phyloP scores from a whole-genome alignment of 2,113 vertebrate species.

The Vicugna pacos region DNA sequence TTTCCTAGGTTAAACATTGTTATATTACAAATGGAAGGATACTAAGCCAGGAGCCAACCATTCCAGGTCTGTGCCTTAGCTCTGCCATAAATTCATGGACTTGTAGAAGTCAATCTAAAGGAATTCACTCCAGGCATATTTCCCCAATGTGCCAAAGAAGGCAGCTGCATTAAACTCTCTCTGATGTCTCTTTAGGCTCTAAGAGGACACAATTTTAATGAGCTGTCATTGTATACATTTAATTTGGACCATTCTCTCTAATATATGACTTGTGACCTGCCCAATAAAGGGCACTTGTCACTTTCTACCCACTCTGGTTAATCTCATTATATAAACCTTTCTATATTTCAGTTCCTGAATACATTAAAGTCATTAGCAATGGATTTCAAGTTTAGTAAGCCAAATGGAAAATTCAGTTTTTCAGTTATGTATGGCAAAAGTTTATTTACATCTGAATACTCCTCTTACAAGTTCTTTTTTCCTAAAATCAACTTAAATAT shows the following conservation, averaged over 20 bases:
- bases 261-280: neutral
- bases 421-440: neutral
- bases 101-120: neutral
- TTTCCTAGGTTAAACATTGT: neutral
- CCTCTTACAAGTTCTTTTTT: neutral
- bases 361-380: neutral
- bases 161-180: neutral
- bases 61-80: neutral
- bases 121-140: neutral
- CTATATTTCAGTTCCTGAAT: neutral
- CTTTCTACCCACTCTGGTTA: neutral
- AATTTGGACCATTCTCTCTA: neutral
- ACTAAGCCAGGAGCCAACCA: neutral
- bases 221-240: neutral
- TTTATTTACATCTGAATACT: conserved; percentile 22
- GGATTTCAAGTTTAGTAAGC: neutral
- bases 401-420: neutral
- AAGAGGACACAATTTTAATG: neutral
- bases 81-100: neutral
- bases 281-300: neutral
- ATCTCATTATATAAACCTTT: neutral
- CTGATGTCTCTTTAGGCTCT: neutral
- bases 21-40: neutral
- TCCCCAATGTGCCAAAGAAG: neutral
- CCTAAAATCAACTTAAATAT: conserved; percentile 39